phyloP scores from a whole-genome alignment of 2,113 vertebrate species.

The Argyrosomus japonicus region DNA sequence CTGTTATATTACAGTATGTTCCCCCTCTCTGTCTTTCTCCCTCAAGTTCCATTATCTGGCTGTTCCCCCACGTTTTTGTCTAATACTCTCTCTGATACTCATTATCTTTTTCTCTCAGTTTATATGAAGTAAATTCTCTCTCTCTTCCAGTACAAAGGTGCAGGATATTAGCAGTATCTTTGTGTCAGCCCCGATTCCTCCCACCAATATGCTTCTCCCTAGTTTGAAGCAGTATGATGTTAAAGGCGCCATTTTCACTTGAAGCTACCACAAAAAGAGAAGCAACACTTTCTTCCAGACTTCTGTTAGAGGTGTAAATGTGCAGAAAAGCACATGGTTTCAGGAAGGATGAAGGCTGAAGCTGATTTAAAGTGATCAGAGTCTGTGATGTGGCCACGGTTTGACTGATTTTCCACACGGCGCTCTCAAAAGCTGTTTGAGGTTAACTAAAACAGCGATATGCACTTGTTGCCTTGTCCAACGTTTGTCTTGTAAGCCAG shows the following conservation, averaged over 20 bases:
- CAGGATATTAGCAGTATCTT: not conserved
- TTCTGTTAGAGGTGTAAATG: conserved; percentile 28
- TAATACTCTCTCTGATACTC: not conserved
- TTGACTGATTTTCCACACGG: not conserved
- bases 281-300: not conserved
- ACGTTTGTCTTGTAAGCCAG: not conserved
- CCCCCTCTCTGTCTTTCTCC: not conserved
- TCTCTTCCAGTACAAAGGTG: not conserved
- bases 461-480: not conserved
- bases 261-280: not conserved
- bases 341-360: conserved; percentile 11
- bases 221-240: not conserved
- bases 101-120: conserved; percentile 29
- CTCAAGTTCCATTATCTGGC: conserved; percentile 20
- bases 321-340: conserved; percentile 12
- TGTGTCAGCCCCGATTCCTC: not conserved
- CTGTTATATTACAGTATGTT: not conserved
- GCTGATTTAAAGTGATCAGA: not conserved
- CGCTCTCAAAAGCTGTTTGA: not conserved
- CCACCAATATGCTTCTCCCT: not conserved
- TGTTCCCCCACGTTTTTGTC: not conserved
- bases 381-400: not conserved
- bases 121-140: not conserved
- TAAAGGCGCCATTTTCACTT: not conserved
- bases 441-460: not conserved